Percentiles rank a stretch among this genome's conserved stretches.
Evolutionary conservation across 2,888 invertebrate species (phyloP).

Genomic region (Penaeus monodon): DNA sequence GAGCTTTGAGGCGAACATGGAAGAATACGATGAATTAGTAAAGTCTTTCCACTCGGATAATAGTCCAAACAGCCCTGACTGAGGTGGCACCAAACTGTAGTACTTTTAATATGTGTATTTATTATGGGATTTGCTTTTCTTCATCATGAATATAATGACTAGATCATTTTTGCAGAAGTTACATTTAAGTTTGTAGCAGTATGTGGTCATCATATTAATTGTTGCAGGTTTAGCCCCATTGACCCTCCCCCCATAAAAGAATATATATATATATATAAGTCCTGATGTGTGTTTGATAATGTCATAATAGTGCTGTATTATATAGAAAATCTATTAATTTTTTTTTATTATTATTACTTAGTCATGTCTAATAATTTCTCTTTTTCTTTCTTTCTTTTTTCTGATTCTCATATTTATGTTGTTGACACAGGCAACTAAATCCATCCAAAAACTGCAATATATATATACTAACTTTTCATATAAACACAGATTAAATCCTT

Average conservation of each 20-base stretch:
- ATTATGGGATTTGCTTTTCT: neutral
- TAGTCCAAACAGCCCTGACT: constrained; percentile 53
- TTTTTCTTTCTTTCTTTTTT: neutral
- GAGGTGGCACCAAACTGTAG: neutral
- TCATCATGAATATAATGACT: neutral
- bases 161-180: neutral
- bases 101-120: neutral
- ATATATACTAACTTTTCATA: no score
- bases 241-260: no score
- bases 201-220: no score
- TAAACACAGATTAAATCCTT: no score
- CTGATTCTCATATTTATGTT: no score
- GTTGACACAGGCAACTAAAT: no score
- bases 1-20: constrained; percentile 53
- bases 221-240: no score
- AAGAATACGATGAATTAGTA: constrained; percentile 58
- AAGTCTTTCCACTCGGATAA: constrained; percentile 55
- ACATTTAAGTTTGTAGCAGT: no score
- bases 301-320: constrained; percentile 12
- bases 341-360: neutral
- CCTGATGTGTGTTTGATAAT: neutral
- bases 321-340: neutral
- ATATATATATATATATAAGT: no score
- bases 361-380: neutral
- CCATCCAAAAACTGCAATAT: no score